These are phyloP conservation scores for Drosophila prolongata DNA, from an alignment of 2,888 invertebrate species.

Conservation along the genomic window DNA sequence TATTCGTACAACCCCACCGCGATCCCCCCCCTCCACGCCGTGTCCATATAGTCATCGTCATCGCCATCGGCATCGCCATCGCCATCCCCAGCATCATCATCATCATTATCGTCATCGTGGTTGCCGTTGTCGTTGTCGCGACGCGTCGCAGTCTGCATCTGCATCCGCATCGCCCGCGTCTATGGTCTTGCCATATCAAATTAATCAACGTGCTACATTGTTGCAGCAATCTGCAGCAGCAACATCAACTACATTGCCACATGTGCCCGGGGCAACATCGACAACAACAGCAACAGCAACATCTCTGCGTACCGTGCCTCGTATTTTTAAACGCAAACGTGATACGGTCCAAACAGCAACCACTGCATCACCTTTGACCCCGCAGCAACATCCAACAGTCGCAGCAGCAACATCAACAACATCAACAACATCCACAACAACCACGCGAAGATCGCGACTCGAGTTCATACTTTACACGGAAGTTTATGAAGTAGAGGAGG, in stretches of 20 bases:
- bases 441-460: slow-evolving; percentile 57
- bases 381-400: slow-evolving; percentile 40
- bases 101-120: slow-evolving; percentile 19
- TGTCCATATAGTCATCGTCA: slow-evolving; percentile 12
- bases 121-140: slow-evolving; percentile 54
- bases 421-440: slow-evolving; percentile 34
- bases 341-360: slow-evolving; percentile 66
- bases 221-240: slow-evolving; percentile 69
- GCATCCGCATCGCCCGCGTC: slow-evolving; percentile 64
- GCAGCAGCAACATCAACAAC: slow-evolving; percentile 45
- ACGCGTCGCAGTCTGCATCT: slow-evolving; percentile 59
- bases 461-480: slow-evolving; percentile 78
- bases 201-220: slow-evolving; percentile 80
- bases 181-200: slow-evolving; percentile 77
- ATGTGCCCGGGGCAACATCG: slow-evolving; percentile 50
- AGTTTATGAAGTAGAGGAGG: slow-evolving; percentile 67
- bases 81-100: slow-evolving; percentile 12
- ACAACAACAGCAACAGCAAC: slow-evolving; percentile 34
- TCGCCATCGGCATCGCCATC: slow-evolving; percentile 11
- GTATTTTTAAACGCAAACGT: slow-evolving; percentile 80
- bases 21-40: not conserved
- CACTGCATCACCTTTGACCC: slow-evolving; percentile 74
- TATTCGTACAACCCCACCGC: slow-evolving; percentile 34
- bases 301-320: slow-evolving; percentile 57
- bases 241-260: slow-evolving; percentile 47